phyloP scores from a whole-genome alignment of 1,140 invertebrate genomes.

The Solenopsis invicta region DNA sequence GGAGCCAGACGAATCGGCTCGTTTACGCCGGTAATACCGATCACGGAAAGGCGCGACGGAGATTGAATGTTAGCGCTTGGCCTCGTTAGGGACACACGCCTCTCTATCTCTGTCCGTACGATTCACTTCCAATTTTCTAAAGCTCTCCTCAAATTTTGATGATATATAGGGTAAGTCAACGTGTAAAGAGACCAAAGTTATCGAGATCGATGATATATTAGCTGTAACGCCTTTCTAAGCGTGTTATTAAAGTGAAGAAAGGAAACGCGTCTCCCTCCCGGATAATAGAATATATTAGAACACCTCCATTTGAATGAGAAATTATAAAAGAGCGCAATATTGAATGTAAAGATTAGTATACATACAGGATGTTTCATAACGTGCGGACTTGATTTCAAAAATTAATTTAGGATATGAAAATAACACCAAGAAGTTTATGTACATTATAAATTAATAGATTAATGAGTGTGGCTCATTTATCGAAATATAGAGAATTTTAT shows the following conservation, averaged over 20 bases:
- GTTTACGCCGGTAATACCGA: constrained; percentile 51
- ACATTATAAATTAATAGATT: too few species aligned
- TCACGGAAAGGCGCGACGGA: constrained; percentile 51
- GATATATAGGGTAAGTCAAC: constrained; percentile 19
- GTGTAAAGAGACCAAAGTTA: not conserved
- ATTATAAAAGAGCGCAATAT: not conserved
- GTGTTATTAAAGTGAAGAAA: constrained; percentile 11
- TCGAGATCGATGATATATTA: constrained; percentile 28
- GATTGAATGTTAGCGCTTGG: constrained; percentile 52
- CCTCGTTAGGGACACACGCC: constrained; percentile 41
- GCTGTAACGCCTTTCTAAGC: not conserved
- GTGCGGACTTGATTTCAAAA: too few species aligned
- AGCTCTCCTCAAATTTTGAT: constrained; percentile 46
- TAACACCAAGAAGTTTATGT: too few species aligned
- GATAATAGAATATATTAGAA: too few species aligned
- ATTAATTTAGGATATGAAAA: too few species aligned
- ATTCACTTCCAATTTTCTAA: constrained; percentile 46
- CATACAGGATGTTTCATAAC: too few species aligned
- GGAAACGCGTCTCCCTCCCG: too few species aligned
- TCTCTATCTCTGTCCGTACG: constrained; percentile 24
- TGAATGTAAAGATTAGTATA: not conserved
- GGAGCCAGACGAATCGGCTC: constrained; percentile 66
- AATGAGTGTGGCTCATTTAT: too few species aligned
- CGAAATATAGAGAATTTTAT: too few species aligned
- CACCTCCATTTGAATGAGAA: not conserved